A percentile compares a stretch with the other conserved stretches of the same genome.
These are phyloP conservation scores for Novumbra hubbsi DNA, from an alignment of 2,797 vertebrate species.

Conservation along the genomic window DNA sequence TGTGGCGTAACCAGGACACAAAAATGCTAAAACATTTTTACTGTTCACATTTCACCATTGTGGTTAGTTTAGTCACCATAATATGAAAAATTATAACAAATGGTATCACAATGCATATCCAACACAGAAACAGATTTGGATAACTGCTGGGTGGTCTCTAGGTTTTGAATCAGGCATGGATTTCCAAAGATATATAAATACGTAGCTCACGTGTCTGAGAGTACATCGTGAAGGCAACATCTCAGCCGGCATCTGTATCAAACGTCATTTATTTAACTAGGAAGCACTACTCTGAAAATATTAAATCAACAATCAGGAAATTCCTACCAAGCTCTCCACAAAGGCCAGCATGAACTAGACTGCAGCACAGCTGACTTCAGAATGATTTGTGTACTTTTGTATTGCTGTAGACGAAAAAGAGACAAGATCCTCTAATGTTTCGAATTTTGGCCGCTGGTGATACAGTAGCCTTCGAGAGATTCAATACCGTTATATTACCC, in stretches of 20 bases:
- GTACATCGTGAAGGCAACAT: not conserved
- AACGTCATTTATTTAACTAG: conserved; percentile 10
- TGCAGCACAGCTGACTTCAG: not conserved
- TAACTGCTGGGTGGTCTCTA: conserved; percentile 7
- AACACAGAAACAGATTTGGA: not conserved
- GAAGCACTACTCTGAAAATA: not conserved
- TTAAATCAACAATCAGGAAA: not conserved
- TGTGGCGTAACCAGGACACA: too few species aligned
- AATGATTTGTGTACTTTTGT: not conserved
- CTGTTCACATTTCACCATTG: not conserved
- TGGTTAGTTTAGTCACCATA: not conserved
- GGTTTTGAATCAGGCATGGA: not conserved
- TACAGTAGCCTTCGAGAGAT: not conserved
- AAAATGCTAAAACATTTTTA: not conserved
- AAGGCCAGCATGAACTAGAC: not conserved
- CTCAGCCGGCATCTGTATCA: not conserved
- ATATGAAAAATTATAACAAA: not conserved
- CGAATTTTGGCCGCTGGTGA: not conserved
- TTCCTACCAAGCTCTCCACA: not conserved
- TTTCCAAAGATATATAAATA: conserved; percentile 22
- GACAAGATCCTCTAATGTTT: not conserved
- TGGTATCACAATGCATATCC: too few species aligned
- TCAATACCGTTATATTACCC: not conserved
- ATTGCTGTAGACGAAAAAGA: not conserved
- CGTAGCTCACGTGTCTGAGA: not conserved